Evolutionary conservation across 37 sponge, comb jelly and placozoan species (phyloP).

Genomic region (Aplysina aerophoba): DNA sequence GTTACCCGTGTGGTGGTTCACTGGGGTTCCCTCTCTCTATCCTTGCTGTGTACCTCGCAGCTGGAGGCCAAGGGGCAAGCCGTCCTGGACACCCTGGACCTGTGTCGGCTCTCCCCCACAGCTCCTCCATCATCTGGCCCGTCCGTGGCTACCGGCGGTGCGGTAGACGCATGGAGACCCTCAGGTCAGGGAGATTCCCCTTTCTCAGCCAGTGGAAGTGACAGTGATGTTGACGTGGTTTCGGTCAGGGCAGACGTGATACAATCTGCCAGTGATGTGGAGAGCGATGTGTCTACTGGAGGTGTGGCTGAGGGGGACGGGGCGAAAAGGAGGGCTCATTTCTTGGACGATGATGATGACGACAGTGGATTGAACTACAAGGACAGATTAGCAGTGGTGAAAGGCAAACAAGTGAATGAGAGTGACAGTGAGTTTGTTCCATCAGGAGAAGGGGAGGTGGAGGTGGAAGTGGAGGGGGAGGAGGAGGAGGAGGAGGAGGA

Average conservation of each 20-base stretch:
- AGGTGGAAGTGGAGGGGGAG: constrained; percentile 31
- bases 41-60: not conserved
- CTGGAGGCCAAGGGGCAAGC: constrained; percentile 17
- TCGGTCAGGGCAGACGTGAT: not conserved
- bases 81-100: not conserved
- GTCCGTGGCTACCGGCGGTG: not conserved
- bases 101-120: not conserved
- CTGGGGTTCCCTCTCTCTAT: not conserved
- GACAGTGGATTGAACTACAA: not conserved
- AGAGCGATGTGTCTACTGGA: not conserved
- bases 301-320: no score
- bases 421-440: constrained; percentile 59
- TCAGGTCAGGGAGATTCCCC: no score
- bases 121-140: not conserved
- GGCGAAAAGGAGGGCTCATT: no score
- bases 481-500: not conserved
- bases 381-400: no score
- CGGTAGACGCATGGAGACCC: no score
- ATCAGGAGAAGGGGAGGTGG: constrained; percentile 18
- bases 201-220: not conserved
- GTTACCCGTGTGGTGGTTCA: not conserved
- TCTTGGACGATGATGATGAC: not conserved
- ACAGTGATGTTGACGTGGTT: not conserved
- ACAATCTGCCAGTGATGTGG: not conserved
- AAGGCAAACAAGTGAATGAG: not conserved